A percentile compares a stretch with the other conserved stretches of the same genome.
phyloP scores from a whole-genome alignment of 2,888 invertebrate species.

The Calameuta filiformis region DNA sequence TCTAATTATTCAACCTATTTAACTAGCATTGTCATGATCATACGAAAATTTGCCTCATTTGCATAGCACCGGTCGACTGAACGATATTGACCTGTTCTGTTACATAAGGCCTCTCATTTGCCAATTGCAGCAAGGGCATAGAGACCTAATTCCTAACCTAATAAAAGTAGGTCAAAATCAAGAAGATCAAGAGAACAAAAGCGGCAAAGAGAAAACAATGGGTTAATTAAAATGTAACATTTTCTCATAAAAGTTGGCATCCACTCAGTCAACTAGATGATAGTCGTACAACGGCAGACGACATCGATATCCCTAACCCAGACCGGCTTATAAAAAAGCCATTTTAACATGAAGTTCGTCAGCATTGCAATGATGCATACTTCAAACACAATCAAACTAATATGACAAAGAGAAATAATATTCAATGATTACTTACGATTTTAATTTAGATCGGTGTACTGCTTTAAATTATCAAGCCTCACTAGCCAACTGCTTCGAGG shows the following conservation, averaged over 20 bases:
- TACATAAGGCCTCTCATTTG: constrained; percentile 56
- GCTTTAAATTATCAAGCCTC: constrained; percentile 44
- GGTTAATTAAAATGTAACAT: constrained; percentile 23
- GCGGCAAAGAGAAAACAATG: constrained; percentile 10
- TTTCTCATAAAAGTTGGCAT: neutral
- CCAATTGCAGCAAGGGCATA: constrained; percentile 5
- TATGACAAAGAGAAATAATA: neutral
- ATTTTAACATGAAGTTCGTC: constrained; percentile 8
- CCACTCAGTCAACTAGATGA: neutral
- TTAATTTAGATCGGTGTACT: constrained; percentile 37
- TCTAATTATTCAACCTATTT: neutral
- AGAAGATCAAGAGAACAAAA: neutral
- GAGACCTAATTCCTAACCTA: constrained; percentile 11
- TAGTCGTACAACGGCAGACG: constrained; percentile 44
- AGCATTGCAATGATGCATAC: neutral
- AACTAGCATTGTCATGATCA: neutral
- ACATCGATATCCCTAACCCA: constrained; percentile 38
- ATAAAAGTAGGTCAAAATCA: constrained; percentile 9
- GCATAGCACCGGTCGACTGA: constrained; percentile 11
- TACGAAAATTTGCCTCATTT: neutral
- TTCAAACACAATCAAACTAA: neutral
- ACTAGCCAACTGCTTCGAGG: constrained; percentile 35
- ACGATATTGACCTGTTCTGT: constrained; percentile 60
- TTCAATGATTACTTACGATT: constrained; percentile 42
- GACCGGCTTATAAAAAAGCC: constrained; percentile 41